Percentiles rank a stretch among this genome's conserved stretches.
These are phyloP conservation scores for Pyrrhosoma nymphula DNA, from an alignment of 2,888 invertebrate species.

Conservation along the genomic window DNA sequence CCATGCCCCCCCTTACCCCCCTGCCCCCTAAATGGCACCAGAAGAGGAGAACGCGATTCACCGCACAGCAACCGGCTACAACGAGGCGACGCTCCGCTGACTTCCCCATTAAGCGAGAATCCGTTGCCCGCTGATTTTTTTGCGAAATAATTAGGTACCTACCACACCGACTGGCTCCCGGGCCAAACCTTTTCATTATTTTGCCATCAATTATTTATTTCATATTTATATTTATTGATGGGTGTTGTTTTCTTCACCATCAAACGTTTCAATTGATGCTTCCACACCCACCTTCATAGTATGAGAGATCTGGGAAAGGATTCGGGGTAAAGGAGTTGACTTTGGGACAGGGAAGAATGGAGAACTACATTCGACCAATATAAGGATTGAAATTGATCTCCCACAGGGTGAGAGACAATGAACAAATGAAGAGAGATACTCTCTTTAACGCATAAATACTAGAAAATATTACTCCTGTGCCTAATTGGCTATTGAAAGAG, in stretches of 20 bases:
- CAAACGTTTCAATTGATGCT: neutral
- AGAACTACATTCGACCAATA: too few relatives aligned
- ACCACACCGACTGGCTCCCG: neutral
- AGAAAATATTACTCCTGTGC: too few relatives aligned
- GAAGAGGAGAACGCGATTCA: neutral
- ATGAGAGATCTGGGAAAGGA: neutral
- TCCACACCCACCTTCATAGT: neutral
- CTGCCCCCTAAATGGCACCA: neutral
- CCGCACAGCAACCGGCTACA: conserved; percentile 38
- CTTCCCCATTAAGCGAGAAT: conserved; percentile 54
- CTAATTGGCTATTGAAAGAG: too few relatives aligned
- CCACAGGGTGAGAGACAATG: too few relatives aligned
- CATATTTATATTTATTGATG: neutral
- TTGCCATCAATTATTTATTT: neutral
- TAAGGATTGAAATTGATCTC: too few relatives aligned
- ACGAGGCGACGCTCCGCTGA: conserved; percentile 32
- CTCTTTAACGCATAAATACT: too few relatives aligned
- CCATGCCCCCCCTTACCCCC: neutral
- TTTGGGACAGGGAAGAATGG: too few relatives aligned
- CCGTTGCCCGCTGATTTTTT: conserved; percentile 56
- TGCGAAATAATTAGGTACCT: conserved; percentile 61
- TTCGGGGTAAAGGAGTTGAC: too few relatives aligned
- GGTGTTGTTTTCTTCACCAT: neutral
- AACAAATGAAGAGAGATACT: too few relatives aligned
- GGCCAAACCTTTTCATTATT: neutral